These are phyloP conservation scores for Myotis davidii DNA, from an alignment of 2,113 vertebrate genomes.

Conservation along the genomic window DNA sequence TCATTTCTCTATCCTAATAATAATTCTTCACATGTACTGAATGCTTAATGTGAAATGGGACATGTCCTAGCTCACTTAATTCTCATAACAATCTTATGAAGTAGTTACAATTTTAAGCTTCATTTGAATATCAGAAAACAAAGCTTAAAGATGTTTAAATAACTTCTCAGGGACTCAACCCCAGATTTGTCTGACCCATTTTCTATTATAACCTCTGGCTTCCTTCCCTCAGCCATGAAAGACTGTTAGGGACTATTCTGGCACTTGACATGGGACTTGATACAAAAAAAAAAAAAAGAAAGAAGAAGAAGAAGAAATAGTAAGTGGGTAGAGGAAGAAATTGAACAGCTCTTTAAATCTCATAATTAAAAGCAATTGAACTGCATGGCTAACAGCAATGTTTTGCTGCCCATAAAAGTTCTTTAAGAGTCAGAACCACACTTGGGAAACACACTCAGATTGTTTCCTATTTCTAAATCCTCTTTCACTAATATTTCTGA, in stretches of 20 bases:
- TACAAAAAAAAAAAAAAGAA: not conserved
- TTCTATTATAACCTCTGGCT: not conserved
- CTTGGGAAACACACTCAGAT: not conserved
- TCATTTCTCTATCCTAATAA: not conserved
- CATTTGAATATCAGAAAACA: not conserved
- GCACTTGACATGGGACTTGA: not conserved
- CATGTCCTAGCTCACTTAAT: not conserved
- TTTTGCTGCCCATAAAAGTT: not conserved
- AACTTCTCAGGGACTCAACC: not conserved
- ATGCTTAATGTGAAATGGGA: not conserved
- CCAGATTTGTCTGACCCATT: not conserved
- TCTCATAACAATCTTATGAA: slow-evolving; percentile 1
- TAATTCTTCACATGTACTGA: not conserved
- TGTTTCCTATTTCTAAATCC: not conserved
- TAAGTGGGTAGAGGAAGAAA: not conserved
- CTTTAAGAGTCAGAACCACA: not conserved
- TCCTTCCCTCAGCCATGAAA: not conserved
- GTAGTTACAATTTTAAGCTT: not conserved
- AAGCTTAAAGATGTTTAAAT: not conserved
- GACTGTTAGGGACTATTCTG: not conserved
- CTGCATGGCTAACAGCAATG: not conserved
- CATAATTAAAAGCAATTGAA: not conserved
- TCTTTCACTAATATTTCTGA: not conserved
- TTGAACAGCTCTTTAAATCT: not conserved
- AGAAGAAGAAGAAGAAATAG: not conserved